Evolutionary conservation across 2,797 vertebrate species (phyloP).

Genomic region (Propithecus deckenii): DNA sequence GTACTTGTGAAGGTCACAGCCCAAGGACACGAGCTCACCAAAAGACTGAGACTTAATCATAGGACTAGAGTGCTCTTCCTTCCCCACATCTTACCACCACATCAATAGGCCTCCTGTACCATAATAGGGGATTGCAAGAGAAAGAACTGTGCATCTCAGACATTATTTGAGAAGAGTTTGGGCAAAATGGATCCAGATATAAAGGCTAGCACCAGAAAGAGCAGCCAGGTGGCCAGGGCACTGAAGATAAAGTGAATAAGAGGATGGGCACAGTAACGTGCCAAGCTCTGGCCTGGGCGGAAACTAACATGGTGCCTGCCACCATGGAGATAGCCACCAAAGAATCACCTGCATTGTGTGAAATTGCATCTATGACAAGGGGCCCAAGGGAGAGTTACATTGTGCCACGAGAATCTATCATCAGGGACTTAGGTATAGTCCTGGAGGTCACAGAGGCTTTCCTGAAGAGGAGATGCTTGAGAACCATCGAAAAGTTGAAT

Average conservation of each 20-base stretch:
- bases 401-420: background rate
- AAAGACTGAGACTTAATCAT: background rate
- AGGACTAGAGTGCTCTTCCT: background rate
- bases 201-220: background rate
- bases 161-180: background rate
- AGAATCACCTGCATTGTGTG: background rate
- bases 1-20: background rate
- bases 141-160: background rate
- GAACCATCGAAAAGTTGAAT: background rate
- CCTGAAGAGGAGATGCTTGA: background rate
- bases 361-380: background rate
- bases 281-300: background rate
- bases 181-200: background rate
- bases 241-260: background rate
- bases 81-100: background rate
- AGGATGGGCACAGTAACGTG: background rate
- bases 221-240: background rate
- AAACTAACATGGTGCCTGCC: background rate
- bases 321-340: background rate
- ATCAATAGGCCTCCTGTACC: too few species aligned
- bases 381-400: background rate
- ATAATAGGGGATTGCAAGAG: too few species aligned
- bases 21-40: background rate
- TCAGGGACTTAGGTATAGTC: background rate
- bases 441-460: background rate